Conservation (phyloP, 2,888 invertebrate genomes). For the Scaptomyza parva region DNA sequence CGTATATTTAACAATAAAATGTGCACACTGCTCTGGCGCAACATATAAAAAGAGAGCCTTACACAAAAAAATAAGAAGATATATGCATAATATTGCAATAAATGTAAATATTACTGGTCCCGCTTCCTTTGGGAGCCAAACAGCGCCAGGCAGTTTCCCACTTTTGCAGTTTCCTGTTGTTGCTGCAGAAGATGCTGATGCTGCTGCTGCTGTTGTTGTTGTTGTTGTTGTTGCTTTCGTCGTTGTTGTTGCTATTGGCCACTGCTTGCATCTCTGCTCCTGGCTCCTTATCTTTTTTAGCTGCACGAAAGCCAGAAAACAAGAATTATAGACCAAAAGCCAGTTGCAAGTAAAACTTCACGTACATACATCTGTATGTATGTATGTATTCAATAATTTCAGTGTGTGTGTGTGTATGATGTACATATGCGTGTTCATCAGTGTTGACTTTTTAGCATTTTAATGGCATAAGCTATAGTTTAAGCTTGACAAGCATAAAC, state of each 20-base stretch:
- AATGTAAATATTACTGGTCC: constrained; percentile 60
- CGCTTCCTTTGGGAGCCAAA: constrained; percentile 72
- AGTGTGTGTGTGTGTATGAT: constrained; percentile 23
- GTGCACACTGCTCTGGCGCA: constrained; percentile 7
- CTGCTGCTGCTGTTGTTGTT: neutral
- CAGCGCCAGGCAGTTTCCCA: constrained; percentile 64
- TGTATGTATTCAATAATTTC: constrained; percentile 3
- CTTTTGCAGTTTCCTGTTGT: constrained; percentile 65
- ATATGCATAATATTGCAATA: constrained; percentile 66
- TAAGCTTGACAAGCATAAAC: too few species aligned
- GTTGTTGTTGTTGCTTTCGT: neutral
- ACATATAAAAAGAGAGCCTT: neutral
- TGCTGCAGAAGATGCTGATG: constrained; percentile 40
- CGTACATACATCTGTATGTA: constrained; percentile 19
- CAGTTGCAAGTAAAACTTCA: constrained; percentile 65
- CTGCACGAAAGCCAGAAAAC: constrained; percentile 76
- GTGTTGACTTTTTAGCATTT: constrained; percentile 9
- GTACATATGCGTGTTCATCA: constrained; percentile 26
- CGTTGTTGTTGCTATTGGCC: neutral
- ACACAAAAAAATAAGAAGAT: constrained; percentile 18
- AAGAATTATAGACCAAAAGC: constrained; percentile 79
- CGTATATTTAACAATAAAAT: constrained; percentile 25
- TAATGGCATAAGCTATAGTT: neutral
- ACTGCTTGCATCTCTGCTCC: constrained; percentile 40
- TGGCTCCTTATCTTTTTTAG: constrained; percentile 69